Base-by-base conservation (phyloP, 2,888 invertebrate genomes). In the Lottia gigantea region DNA sequence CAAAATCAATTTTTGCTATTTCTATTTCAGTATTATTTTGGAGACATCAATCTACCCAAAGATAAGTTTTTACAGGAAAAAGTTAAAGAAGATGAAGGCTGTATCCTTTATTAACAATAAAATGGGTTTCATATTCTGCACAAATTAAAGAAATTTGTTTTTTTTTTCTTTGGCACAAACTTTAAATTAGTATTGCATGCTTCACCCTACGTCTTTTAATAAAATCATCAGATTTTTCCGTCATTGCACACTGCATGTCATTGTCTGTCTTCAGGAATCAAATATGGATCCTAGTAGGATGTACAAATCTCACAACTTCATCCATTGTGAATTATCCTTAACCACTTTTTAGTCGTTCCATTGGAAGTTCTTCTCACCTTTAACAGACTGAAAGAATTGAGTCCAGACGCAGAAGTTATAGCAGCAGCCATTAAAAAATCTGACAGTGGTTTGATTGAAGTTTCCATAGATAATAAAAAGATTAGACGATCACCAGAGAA, bases 11-110 rank as follows among this genome's bases (percentile, higher is more conserved):
- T 40, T 11, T 3, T 31, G 31, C 2, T 31, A 40, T 40, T 69
- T 71, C 66, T 69, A 82, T 90, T 78, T 80, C 85, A 93, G 92
- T 93, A 92, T 84, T 93, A 92, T 85, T 95, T 94, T 91, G 97
- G 98, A 66, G 95, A 99, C 88, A 91, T 94, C 7, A 99, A 99
- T 89, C 90, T 99, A 67, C 93, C 94, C 0, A 92, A 94, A 73
- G 98, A 99, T 88, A 96, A 95, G 89, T 99, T 98, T 87, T 90
- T 99, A n/a, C 92, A 93, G 80, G 94, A 95, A 74, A 94, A 96
- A 89, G 92, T 94, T 0, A 92, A 92, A 79, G 90, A 94, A 76
- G 94, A 96, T 78, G 94, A 96, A 68, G 98, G 91, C 75, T 91
- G 90, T 90, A 86, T 84, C 83, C 83, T 85, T 85, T 77, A 7